Percentiles rank a stretch among this genome's conserved stretches.
phyloP scores from a whole-genome alignment of 1,140 invertebrate genomes.

The Heliothis virescens region DNA sequence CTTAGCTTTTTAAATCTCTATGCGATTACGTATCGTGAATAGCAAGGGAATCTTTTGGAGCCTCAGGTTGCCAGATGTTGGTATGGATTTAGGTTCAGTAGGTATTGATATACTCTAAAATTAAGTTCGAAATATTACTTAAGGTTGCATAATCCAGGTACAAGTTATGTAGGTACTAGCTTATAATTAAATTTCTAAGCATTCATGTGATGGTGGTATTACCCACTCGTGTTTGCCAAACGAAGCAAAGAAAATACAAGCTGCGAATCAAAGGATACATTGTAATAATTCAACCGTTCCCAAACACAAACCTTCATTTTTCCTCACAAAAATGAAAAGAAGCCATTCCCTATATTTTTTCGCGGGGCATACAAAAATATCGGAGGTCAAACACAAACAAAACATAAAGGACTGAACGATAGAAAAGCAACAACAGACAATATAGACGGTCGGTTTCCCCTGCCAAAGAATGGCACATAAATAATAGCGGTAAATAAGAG shows the following conservation, averaged over 20 bases:
- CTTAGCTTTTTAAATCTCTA: conserved; percentile 60
- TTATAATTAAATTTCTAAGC: no score
- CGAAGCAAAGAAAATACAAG: no score
- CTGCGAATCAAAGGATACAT: no score
- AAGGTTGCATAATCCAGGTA: no score
- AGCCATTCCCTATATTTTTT: neutral
- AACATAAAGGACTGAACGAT: conserved; percentile 49
- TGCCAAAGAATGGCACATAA: conserved; percentile 75
- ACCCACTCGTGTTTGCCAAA: no score
- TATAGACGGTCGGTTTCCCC: conserved; percentile 62
- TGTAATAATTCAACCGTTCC: neutral
- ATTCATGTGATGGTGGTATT: no score
- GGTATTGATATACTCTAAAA: no score
- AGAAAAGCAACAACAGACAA: conserved; percentile 59
- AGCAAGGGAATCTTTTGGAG: conserved; percentile 17
- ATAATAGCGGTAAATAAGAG: conserved; percentile 84
- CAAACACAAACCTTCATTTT: neutral
- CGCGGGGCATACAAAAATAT: conserved; percentile 20
- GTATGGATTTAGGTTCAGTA: conserved; percentile 8
- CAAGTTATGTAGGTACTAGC: no score
- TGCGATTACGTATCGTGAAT: conserved; percentile 45
- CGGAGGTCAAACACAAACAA: conserved; percentile 49
- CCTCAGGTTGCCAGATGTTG: conserved; percentile 12
- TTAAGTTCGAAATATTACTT: no score
- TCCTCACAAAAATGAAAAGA: neutral